phyloP scores from a whole-genome alignment of 2,113 vertebrate genomes.

The Paracanthobrama guichenoti region DNA sequence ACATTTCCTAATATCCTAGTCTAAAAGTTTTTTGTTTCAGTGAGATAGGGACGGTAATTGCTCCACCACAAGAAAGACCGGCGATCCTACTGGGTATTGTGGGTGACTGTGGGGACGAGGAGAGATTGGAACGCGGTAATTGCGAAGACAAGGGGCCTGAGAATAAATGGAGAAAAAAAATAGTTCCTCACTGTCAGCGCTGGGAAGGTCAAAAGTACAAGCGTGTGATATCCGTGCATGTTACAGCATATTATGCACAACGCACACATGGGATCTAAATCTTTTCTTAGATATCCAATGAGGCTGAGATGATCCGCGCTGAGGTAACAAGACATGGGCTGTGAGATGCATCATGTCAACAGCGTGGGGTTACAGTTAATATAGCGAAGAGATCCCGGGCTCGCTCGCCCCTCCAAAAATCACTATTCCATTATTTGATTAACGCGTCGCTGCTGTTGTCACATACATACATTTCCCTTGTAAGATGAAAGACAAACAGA shows the following conservation, averaged over 20 bases:
- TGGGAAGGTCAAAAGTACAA: conserved; percentile 79
- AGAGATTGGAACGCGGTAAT: conserved; percentile 81
- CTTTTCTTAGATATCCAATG: conserved; percentile 77
- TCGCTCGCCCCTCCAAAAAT: conserved; percentile 48
- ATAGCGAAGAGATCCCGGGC: conserved; percentile 56
- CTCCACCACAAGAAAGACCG: conserved; percentile 75
- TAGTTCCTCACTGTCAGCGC: conserved; percentile 74
- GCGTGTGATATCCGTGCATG: conserved; percentile 73
- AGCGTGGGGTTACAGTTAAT: conserved; percentile 64
- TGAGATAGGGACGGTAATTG: conserved; percentile 79
- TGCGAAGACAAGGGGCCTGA: conserved; percentile 77
- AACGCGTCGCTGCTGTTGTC: conserved; percentile 72
- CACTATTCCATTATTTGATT: conserved; percentile 77
- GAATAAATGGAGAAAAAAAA: conserved; percentile 71
- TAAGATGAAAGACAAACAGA: conserved; percentile 81
- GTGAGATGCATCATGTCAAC: conserved; percentile 69
- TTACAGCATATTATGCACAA: conserved; percentile 75
- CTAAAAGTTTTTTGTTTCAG: conserved; percentile 78
- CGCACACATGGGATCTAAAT: conserved; percentile 70
- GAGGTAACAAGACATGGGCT: conserved; percentile 63
- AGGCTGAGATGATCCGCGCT: conserved; percentile 69
- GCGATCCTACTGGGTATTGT: conserved; percentile 77
- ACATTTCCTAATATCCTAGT: conserved; percentile 81
- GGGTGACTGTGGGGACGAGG: conserved; percentile 77
- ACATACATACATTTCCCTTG: conserved; percentile 76